Conservation (phyloP, 2,797 vertebrate genomes). For the Ctenosaura bakeri region DNA sequence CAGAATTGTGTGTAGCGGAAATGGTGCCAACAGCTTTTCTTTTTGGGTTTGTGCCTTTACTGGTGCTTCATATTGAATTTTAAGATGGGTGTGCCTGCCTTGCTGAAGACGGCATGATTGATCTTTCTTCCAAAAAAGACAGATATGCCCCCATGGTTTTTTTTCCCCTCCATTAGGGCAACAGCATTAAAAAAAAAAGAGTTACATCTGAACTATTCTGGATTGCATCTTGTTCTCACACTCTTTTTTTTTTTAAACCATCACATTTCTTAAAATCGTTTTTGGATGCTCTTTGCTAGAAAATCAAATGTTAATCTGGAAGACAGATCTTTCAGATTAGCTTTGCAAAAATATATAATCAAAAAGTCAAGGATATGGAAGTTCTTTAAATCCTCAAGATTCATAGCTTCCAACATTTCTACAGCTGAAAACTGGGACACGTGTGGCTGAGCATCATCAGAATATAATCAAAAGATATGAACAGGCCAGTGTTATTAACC, state of each 20-base stretch:
- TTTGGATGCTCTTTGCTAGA: background rate
- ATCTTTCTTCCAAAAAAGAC: background rate
- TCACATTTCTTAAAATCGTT: background rate
- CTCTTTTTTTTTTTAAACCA: background rate
- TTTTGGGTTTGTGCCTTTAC: slow-evolving; percentile 9
- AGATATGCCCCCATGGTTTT: background rate
- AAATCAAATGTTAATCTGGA: background rate
- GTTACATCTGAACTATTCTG: background rate
- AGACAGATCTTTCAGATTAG: background rate
- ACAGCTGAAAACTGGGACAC: too few relatives aligned
- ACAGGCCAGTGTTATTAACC: too few relatives aligned
- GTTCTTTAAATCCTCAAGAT: background rate
- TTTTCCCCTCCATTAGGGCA: background rate
- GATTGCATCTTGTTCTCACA: background rate
- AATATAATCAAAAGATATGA: too few relatives aligned
- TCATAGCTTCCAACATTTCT: too few relatives aligned
- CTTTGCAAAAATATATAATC: slow-evolving; percentile 9
- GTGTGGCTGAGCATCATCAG: too few relatives aligned
- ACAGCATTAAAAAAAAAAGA: background rate
- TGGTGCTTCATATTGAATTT: slow-evolving; percentile 19
- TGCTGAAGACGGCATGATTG: background rate
- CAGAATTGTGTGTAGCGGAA: slow-evolving; percentile 57
- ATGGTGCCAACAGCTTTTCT: background rate
- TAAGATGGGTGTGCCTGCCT: slow-evolving; percentile 29
- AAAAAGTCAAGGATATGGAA: slow-evolving; percentile 17